A percentile compares a stretch with the other conserved stretches of the same genome.
These are phyloP conservation scores for Allobates femoralis DNA, from an alignment of 2,797 vertebrate species.

Conservation along the genomic window DNA sequence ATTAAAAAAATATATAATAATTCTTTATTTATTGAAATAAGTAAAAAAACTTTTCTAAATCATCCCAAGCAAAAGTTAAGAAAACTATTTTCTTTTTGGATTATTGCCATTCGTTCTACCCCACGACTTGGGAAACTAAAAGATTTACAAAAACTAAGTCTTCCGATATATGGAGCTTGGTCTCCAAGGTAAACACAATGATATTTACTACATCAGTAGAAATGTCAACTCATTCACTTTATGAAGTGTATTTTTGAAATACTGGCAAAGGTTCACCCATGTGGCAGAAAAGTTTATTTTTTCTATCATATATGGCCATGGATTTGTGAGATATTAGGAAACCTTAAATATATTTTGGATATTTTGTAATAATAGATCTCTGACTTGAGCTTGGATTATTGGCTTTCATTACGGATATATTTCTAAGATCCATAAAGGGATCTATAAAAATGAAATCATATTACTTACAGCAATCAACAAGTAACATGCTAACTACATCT, in stretches of 20 bases:
- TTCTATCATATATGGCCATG: neutral
- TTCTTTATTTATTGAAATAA: neutral
- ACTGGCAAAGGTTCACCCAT: neutral
- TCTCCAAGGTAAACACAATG: no score
- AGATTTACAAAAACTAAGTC: neutral
- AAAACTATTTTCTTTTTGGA: neutral
- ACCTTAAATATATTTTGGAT: neutral
- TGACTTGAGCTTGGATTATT: no score
- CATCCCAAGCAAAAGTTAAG: neutral
- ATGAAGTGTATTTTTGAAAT: neutral
- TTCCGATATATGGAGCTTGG: no score
- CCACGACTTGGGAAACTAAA: neutral
- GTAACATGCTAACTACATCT: neutral
- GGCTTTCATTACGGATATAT: neutral
- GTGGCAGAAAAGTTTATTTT: neutral
- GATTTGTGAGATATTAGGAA: neutral
- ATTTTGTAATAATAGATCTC: neutral
- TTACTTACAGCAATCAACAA: neutral
- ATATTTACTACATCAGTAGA: neutral
- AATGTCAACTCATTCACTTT: neutral
- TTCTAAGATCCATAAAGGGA: neutral
- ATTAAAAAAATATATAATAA: neutral
- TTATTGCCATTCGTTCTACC: neutral
- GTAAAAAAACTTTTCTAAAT: neutral
- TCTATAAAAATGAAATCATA: neutral